Evolutionary conservation across 2,888 invertebrate species (phyloP).

Genomic region (Drosophila emarginata): DNA sequence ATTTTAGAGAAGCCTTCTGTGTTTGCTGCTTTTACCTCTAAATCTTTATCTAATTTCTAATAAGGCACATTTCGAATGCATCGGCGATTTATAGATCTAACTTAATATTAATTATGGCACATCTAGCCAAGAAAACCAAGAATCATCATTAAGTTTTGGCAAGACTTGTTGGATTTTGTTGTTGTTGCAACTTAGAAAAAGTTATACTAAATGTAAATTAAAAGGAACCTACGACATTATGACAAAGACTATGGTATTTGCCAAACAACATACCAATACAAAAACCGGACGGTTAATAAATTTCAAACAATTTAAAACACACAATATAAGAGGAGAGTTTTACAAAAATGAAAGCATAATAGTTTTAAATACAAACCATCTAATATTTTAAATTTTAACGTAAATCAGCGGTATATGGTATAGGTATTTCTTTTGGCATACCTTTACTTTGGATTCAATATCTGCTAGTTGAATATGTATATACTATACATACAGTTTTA

Average conservation of each 20-base stretch:
- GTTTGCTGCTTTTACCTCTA: neutral
- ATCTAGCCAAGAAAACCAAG: constrained; percentile 26
- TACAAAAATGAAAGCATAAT: neutral
- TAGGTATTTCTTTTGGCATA: neutral
- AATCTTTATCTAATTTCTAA: neutral
- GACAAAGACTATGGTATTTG: constrained; percentile 17
- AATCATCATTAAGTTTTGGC: constrained; percentile 70
- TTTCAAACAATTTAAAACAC: neutral
- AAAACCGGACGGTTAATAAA: constrained; percentile 8
- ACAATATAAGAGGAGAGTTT: neutral
- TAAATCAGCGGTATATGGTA: neutral
- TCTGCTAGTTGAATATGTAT: neutral
- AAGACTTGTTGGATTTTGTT: constrained; percentile 80
- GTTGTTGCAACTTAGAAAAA: constrained; percentile 52
- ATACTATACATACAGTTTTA: neutral
- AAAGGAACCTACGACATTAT: constrained; percentile 66
- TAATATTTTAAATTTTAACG: neutral
- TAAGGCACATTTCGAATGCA: constrained; percentile 82
- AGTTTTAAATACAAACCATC: neutral
- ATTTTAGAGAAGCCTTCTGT: neutral
- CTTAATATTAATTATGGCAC: constrained; percentile 20
- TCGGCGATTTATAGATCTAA: constrained; percentile 14
- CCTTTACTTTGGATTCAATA: neutral
- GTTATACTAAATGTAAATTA: constrained; percentile 33
- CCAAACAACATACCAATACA: constrained; percentile 11